Conservation (phyloP, 2,113 vertebrate species). For the Lycocorax pyrrhopterus region DNA sequence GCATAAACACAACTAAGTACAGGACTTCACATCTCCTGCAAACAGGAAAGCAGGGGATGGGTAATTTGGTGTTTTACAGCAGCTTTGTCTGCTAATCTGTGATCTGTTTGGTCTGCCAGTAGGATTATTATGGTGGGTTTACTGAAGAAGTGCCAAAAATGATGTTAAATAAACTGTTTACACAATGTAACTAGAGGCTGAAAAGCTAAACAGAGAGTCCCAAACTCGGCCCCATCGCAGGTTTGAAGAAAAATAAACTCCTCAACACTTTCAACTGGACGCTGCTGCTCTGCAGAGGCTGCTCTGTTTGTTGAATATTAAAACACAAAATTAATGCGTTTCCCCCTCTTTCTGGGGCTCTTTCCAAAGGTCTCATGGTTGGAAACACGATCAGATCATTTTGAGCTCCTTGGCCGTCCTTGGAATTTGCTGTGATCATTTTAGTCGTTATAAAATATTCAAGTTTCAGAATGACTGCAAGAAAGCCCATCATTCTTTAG, state of each 20-base stretch:
- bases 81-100: constrained; percentile 73
- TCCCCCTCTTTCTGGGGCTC: constrained; percentile 60
- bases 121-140: constrained; percentile 81
- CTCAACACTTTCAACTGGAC: constrained; percentile 74
- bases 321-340: constrained; percentile 72
- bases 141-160: constrained; percentile 80
- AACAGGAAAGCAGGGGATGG: constrained; percentile 68
- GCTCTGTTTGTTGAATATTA: constrained; percentile 74
- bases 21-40: constrained; percentile 48
- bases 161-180: constrained; percentile 83
- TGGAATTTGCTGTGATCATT: constrained; percentile 39
- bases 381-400: constrained; percentile 59
- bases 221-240: constrained; percentile 72
- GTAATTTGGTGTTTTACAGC: constrained; percentile 68
- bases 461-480: not conserved
- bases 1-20: constrained; percentile 59
- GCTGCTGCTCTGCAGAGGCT: constrained; percentile 66
- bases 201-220: constrained; percentile 74
- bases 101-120: constrained; percentile 82
- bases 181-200: constrained; percentile 74
- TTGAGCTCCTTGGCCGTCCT: constrained; percentile 33
- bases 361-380: constrained; percentile 58
- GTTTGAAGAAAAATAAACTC: constrained; percentile 85
- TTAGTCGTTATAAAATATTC: constrained; percentile 35
- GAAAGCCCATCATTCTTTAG: not conserved